Evolutionary conservation across 1,140 invertebrate genomes (phyloP), one percentile per base, ranked within the genome.

Genomic region (Drosophila suzukii): DNA sequence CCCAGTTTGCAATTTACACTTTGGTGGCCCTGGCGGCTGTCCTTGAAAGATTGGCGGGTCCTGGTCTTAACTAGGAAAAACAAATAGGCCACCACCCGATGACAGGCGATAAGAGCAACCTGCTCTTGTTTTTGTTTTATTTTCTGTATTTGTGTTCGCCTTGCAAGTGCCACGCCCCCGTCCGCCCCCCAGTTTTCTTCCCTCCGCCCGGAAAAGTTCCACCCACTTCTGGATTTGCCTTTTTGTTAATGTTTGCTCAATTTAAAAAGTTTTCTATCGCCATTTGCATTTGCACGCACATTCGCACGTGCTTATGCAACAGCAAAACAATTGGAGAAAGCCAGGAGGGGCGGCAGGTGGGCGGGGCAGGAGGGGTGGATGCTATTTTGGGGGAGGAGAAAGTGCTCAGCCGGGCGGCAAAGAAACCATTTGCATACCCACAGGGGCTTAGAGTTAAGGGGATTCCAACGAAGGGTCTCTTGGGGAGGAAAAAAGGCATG

Each of bases 221-320:
- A 38, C 53, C 66, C 44, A 43, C 65, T 72, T 50, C 44, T 36
- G 54, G 44, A 72, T 57, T 71, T 70, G 67, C 65, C 59, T 83
- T 78, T 81, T 81, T 82, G 75, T 89, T 88, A 88, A 88, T 88
- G 83, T 89, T 88, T 88, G 84, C 83, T 88, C 83, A 88, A 88
- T 88, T 88, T 88, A 89, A 86, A 85, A 88, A 88, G 56, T 88
- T 88, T 88, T 88, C 84, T 80, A 88, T 89, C 80, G 80, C 83
- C 80, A 88, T 88, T 88, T 89, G 83, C 84, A 88, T 88, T 86
- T 66, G 75, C 83, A 88, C 83, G 83, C 83, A 86, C 83, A 82
- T 86, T 89, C 84, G 83, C 83, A 88, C 84, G 83, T 86, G 75
- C 84, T 75, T 67, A 77, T 77, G 74, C 75, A 77, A 75, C 59